Base-by-base conservation (phyloP, 2,797 vertebrate genomes). In the Kryptolebias ocellatus region DNA sequence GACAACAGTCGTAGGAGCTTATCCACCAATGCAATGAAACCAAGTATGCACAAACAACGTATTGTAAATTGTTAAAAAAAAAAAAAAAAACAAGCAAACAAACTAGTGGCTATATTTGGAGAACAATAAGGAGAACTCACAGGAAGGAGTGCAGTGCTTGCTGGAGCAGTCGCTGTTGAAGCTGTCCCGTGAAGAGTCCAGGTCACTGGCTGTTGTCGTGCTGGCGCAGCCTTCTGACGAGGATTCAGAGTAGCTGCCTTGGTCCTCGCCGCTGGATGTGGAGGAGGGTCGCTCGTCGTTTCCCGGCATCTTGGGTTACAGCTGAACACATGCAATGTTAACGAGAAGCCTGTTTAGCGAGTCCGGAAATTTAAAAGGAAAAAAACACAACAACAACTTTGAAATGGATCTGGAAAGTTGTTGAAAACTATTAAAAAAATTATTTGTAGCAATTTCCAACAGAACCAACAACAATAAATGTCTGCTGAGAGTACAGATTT, bases 101-200 rank as follows among this genome's bases (percentile, higher is more conserved):
- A n/a, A 16, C 4, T 46, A 5, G 5, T 8, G 18, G 2, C 17
- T 8, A 5, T 18, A n/a, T n/a, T 18, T 8, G 18, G 7, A 18
- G 17, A n/a, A 9, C 9, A 14, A 46, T 9, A 28, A 39, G 14
- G 20, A 57, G 53, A 20, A 84, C 96, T 95, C 91, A 98, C 97
- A 96, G 0, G 94, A 94, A 37, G 96, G 96, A 0, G 96, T 96
- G 84, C 94, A 92, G 60, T 94, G 92, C 64, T 97, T 98, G 95
- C 97, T 98, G 76, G 96, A 97, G 79, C 92, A 92, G 76, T 95
- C 94, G 0, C 96, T 98, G 28, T 93, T 95, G 83, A 97, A 97
- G 81, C 96, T 97, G 72, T 95, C 95, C 4, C 95, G 92, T 17
- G 94, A 96, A 73, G 84, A 95, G 56, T 97, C 96, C 0, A 77